Conservation (phyloP, 2,797 vertebrate genomes). For the Peromyscus melanophrys region DNA sequence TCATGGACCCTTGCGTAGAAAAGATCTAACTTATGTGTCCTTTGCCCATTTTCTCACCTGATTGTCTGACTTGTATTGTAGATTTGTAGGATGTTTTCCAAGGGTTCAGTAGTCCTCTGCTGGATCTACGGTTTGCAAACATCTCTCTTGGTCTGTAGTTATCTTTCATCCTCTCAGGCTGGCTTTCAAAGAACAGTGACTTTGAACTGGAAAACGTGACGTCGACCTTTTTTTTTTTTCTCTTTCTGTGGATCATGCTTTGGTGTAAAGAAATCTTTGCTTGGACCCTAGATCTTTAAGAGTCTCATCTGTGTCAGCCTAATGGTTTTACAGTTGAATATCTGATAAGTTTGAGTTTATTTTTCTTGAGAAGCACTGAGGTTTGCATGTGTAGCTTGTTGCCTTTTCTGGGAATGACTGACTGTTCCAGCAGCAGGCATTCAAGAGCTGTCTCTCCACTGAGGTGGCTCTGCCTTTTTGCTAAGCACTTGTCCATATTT, state of each 20-base stretch:
- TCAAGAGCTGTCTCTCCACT: not conserved
- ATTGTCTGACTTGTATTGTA: not conserved
- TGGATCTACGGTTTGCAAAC: not conserved
- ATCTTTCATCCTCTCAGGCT: not conserved
- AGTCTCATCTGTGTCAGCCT: not conserved
- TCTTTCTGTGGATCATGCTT: not conserved
- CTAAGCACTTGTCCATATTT: not conserved
- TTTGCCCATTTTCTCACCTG: not conserved
- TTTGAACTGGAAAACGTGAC: not conserved
- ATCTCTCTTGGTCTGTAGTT: not conserved
- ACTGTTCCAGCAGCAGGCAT: not conserved
- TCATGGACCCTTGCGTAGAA: not conserved
- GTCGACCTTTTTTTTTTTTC: constrained; percentile 7
- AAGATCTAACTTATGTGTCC: not conserved
- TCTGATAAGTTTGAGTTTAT: not conserved
- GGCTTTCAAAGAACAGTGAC: not conserved
- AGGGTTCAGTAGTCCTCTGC: not conserved
- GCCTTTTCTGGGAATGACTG: not conserved
- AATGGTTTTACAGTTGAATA: not conserved
- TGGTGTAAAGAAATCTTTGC: not conserved
- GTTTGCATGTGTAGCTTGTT: not conserved
- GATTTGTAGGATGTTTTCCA: not conserved
- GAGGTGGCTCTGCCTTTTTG: not conserved
- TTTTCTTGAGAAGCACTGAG: not conserved
- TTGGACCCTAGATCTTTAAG: not conserved